Conservation (phyloP, 2,113 vertebrate species). For the Craseonycteris thonglongyai region DNA sequence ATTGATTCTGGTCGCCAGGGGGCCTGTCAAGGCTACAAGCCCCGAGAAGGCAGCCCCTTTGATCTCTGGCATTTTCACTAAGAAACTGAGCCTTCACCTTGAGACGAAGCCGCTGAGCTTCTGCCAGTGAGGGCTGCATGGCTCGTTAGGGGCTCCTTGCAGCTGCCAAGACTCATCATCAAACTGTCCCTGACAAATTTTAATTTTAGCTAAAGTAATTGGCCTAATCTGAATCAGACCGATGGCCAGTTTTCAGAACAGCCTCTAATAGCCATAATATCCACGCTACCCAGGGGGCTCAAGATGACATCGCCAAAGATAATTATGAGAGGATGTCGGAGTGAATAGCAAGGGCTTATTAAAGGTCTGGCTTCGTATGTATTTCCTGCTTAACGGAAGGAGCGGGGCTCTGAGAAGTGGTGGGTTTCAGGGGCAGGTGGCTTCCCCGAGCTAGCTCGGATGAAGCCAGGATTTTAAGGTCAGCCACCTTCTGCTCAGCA, state of each 20-base stretch:
- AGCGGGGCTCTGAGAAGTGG: background rate
- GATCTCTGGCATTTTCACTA: conserved; percentile 1
- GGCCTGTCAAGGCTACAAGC: background rate
- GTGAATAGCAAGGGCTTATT: conserved; percentile 47
- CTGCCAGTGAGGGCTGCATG: background rate
- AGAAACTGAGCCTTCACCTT: conserved; percentile 37
- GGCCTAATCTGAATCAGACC: conserved; percentile 58
- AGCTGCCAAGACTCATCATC: conserved; percentile 59
- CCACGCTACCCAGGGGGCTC: conserved; percentile 29
- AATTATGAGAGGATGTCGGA: conserved; percentile 62
- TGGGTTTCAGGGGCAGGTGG: background rate
- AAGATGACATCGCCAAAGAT: conserved; percentile 41
- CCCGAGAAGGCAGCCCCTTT: background rate
- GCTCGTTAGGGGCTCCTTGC: background rate
- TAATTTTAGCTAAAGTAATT: conserved; percentile 69
- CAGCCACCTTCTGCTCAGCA: background rate
- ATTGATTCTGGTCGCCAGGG: background rate
- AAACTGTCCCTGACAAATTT: conserved; percentile 56
- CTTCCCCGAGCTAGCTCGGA: background rate
- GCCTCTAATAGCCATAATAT: conserved; percentile 44
- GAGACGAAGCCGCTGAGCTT: background rate
- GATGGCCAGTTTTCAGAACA: conserved; percentile 38
- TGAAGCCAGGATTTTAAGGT: conserved; percentile 18
- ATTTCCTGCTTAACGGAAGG: conserved; percentile 35
- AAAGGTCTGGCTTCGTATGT: conserved; percentile 41